Percentiles rank a stretch among this genome's conserved stretches.
phyloP scores from a whole-genome alignment of 2,113 vertebrate species.

The Aplodontia rufa region DNA sequence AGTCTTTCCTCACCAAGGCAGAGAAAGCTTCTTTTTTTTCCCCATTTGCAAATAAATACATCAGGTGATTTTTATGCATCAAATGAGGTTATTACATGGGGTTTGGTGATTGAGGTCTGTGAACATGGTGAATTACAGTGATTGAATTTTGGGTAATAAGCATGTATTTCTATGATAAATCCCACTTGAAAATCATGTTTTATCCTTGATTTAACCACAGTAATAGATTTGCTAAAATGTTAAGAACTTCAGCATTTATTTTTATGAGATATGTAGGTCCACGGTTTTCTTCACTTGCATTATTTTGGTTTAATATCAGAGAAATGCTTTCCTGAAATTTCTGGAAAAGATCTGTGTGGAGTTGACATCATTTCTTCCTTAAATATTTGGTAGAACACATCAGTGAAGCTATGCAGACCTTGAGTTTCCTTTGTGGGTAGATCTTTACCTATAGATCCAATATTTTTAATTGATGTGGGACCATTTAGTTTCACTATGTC shows the following conservation, averaged over 20 bases:
- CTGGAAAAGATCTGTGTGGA: not conserved
- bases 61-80: not conserved
- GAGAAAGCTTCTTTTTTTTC: not conserved
- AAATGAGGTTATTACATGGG: not conserved
- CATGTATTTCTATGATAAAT: not conserved
- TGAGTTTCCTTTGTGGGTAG: not conserved
- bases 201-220: not conserved
- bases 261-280: not conserved
- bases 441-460: not conserved
- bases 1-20: not conserved
- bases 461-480: not conserved
- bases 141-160: not conserved
- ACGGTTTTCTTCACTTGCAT: not conserved
- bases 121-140: not conserved
- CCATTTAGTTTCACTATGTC: not conserved
- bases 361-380: not conserved
- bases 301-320: not conserved
- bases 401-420: not conserved
- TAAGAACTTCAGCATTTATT: not conserved
- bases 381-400: not conserved
- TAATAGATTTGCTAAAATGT: not conserved
- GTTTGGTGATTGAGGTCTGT: not conserved
- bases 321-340: not conserved
- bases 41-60: not conserved
- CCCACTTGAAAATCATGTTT: not conserved